Conservation (phyloP, 2,888 invertebrate species). For the Boloria euphrosyne region DNA sequence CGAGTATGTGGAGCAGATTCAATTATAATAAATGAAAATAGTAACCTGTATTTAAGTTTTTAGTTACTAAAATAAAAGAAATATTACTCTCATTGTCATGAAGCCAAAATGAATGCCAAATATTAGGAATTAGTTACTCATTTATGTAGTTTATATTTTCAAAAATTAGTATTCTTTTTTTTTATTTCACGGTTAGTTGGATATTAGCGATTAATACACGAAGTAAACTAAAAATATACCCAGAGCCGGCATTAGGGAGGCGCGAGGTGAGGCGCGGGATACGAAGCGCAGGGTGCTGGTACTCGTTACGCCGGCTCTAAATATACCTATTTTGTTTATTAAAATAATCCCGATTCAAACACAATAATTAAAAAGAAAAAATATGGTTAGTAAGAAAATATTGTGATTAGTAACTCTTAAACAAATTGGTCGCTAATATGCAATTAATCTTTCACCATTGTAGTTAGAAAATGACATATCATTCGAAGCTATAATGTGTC, state of each 20-base stretch:
- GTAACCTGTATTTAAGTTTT: constrained; percentile 22
- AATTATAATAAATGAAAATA: not conserved
- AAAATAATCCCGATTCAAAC: not conserved
- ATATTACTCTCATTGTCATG: constrained; percentile 24
- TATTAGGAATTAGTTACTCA: constrained; percentile 46
- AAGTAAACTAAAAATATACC: not conserved
- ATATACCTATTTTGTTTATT: no score
- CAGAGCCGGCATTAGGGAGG: no score
- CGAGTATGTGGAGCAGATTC: not conserved
- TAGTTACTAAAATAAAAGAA: constrained; percentile 13
- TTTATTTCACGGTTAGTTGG: constrained; percentile 3
- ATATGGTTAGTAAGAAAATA: no score
- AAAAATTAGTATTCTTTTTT: constrained; percentile 11
- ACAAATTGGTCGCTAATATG: constrained; percentile 1
- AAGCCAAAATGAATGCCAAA: constrained; percentile 75
- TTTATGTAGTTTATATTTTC: constrained; percentile 36
- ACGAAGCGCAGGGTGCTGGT: no score
- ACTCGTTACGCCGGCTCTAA: no score
- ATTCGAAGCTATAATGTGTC: constrained; percentile 1
- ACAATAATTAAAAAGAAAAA: not conserved
- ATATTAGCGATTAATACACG: not conserved
- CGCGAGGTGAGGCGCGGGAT: no score
- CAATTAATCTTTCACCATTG: not conserved
- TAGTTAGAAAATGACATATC: constrained; percentile 21
- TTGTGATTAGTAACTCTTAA: no score